A percentile compares a stretch with the other conserved stretches of the same genome.
These are phyloP conservation scores for Babyrousa celebensis DNA, from an alignment of 2,797 vertebrate genomes.

Conservation along the genomic window DNA sequence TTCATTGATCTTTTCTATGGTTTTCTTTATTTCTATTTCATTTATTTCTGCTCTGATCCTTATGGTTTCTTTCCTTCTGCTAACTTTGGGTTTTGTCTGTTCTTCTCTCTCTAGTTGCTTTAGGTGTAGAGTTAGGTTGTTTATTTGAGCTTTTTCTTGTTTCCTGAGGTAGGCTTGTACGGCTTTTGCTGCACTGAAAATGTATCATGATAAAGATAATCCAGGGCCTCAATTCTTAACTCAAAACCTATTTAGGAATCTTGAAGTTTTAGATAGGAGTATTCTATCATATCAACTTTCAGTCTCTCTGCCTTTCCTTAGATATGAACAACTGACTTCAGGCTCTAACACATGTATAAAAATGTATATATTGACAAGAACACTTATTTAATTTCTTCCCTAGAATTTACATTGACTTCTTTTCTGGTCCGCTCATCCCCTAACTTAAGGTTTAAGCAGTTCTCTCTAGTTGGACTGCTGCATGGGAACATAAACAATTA, in stretches of 20 bases:
- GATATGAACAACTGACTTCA: neutral
- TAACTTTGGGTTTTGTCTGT: too few relatives aligned
- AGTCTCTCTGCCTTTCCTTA: neutral
- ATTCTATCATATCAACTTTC: neutral
- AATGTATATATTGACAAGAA: neutral
- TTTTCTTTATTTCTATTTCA: too few relatives aligned
- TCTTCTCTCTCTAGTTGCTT: too few relatives aligned
- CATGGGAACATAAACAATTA: neutral
- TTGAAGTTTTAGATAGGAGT: neutral
- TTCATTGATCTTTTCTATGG: too few relatives aligned
- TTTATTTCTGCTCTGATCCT: too few relatives aligned
- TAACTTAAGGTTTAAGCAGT: neutral
- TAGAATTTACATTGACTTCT: conserved; percentile 6
- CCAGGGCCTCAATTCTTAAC: neutral
- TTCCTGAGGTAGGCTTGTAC: too few relatives aligned
- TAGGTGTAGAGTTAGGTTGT: too few relatives aligned
- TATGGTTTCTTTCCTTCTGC: too few relatives aligned
- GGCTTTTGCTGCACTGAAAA: too few relatives aligned
- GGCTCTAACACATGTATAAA: neutral
- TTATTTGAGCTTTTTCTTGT: too few relatives aligned
- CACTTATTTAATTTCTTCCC: neutral
- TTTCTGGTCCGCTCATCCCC: neutral
- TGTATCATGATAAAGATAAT: neutral
- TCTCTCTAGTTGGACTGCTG: neutral
- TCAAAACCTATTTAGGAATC: neutral